Base-by-base conservation (phyloP, 2,797 vertebrate genomes). In the Discoglossus pictus region DNA sequence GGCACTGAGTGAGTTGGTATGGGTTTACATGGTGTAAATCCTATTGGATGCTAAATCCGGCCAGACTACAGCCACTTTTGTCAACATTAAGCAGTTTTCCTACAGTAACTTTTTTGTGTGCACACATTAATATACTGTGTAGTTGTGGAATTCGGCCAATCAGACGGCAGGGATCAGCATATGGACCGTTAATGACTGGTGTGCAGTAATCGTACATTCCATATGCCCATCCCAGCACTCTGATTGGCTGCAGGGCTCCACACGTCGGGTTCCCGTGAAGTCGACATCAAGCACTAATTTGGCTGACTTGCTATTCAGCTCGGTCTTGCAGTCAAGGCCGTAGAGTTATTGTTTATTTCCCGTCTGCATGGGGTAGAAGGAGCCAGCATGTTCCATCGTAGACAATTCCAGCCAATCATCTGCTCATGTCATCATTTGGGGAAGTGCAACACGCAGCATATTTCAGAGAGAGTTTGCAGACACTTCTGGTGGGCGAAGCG, bases 231-330 rank as follows among this genome's bases (percentile, higher is more conserved):
- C 38, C 24, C 55, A 58, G 38, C 46, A 23, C 55, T 44, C 5
- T 17, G 55, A 68, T 61, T 61, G 65, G 65, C 65, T 61, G 65
- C 56, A 43, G 56, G 56, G 65, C 65, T 52, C 47, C 56, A 50
- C 65, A 51, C 47, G 65, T 59, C 15, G 8, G 36, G 60, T 12
- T n/a, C 44, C 44, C 4, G 21, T 10, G 66, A 44, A 15, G 31
- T 44, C 13, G 1, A 55, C 24, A 27, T 69, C 42, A 47, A 50
- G 58, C 55, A 16, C 50, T 31, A 21, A 17, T 20, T 23, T 47
- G 31, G 25, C 21, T 16, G 16, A 23, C 46, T 47, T 56, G 44
- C 39, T 40, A 46, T 21, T 35, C 35, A 52, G 8, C 54, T 44
- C 10, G 17, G 25, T 21, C 39, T 43, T 18, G 52, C 36, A 46